Conservation (phyloP, 2,113 vertebrate species). For the Lathamus discolor region DNA sequence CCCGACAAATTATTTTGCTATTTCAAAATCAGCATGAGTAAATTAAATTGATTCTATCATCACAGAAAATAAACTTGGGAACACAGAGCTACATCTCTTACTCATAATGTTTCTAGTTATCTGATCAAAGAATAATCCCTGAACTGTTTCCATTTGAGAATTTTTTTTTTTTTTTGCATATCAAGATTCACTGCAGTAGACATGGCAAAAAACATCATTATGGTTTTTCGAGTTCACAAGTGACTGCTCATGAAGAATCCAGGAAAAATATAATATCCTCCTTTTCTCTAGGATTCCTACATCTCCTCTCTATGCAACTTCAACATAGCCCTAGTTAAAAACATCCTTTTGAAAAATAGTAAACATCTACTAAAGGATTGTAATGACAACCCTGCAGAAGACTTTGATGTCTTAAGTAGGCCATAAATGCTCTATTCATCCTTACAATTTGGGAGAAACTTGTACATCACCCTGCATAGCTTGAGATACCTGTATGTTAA, state of each 20-base stretch:
- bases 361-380: not conserved
- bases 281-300: not conserved
- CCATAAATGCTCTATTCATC: not conserved
- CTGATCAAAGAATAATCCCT: not conserved
- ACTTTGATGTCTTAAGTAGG: not conserved
- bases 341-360: not conserved
- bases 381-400: not conserved
- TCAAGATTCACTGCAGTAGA: not conserved
- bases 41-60: not conserved
- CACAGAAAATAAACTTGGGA: not conserved
- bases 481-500: not conserved
- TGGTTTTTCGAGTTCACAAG: not conserved
- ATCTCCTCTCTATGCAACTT: not conserved
- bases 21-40: not conserved
- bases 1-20: not conserved
- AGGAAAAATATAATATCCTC: not conserved
- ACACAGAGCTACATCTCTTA: not conserved
- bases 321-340: not conserved
- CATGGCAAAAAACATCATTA: not conserved
- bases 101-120: not conserved
- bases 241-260: not conserved
- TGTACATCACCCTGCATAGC: fast-evolving
- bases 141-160: not conserved
- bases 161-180: not conserved
- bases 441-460: not conserved